A percentile compares a stretch with the other conserved stretches of the same genome.
Conservation (phyloP, 2,113 vertebrate species). For the Cisticola juncidis region DNA sequence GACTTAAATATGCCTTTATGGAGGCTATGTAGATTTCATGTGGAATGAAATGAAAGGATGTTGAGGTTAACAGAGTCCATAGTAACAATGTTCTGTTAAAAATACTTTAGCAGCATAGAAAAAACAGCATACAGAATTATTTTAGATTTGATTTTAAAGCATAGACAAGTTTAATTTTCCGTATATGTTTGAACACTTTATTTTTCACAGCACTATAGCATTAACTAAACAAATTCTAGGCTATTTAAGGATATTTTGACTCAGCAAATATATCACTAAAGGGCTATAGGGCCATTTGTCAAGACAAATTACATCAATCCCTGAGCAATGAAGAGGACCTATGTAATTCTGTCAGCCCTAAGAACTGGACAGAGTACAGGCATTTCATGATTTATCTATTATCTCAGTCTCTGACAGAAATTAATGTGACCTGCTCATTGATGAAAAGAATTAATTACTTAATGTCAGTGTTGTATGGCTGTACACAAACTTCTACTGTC, state of each 20-base stretch:
- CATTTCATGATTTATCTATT: not conserved
- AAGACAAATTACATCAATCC: not conserved
- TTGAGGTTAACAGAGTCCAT: not conserved
- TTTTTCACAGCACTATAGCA: not conserved
- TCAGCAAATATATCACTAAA: not conserved
- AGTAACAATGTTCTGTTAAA: not conserved
- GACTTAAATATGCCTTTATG: not conserved
- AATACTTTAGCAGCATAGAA: not conserved
- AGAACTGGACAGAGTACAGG: not conserved
- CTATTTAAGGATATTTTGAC: not conserved
- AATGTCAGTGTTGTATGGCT: not conserved
- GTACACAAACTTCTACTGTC: not conserved
- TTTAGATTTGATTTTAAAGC: not conserved
- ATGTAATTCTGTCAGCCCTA: not conserved
- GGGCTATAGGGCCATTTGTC: not conserved
- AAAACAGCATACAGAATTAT: not conserved
- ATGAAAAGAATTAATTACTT: conserved; percentile 5
- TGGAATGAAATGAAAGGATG: not conserved
- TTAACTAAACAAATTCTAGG: not conserved
- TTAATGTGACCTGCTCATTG: not conserved
- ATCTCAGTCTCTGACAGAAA: not conserved
- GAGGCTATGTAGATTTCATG: not conserved
- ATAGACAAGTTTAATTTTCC: not conserved
- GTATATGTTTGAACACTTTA: not conserved
- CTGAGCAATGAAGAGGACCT: not conserved